Evolutionary conservation across 2,113 vertebrate species (phyloP).

Genomic region (Suncus etruscus): DNA sequence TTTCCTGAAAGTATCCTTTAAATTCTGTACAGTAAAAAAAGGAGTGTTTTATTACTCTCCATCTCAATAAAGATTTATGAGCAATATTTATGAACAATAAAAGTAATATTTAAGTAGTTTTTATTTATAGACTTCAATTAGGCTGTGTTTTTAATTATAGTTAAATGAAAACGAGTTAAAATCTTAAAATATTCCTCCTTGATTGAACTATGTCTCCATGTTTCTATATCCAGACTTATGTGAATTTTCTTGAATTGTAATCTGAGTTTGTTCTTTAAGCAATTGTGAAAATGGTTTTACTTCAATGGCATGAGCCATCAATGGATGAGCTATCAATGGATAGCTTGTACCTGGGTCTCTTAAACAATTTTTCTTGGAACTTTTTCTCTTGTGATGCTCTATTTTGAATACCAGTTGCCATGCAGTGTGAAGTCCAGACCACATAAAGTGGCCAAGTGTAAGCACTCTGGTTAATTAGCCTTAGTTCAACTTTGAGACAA

Average conservation of each 20-base stretch:
- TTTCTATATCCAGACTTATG: neutral
- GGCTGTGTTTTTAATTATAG: neutral
- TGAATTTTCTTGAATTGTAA: neutral
- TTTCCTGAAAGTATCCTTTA: neutral
- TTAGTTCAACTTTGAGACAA: neutral
- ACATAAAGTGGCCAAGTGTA: neutral
- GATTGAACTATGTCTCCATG: too few species aligned
- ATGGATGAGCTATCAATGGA: too few species aligned
- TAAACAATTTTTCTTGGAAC: neutral
- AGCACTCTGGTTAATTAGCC: too few species aligned
- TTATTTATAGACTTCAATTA: too few species aligned
- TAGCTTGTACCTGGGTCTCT: neutral
- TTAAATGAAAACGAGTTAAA: too few species aligned
- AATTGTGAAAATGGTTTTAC: too few species aligned
- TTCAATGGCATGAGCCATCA: neutral
- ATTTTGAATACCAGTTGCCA: neutral
- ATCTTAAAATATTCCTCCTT: too few species aligned
- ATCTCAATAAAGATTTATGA: neutral
- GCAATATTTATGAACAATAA: conserved; percentile 19
- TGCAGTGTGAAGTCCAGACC: neutral
- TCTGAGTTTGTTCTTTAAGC: neutral
- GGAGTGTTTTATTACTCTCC: neutral
- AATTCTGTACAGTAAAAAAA: conserved; percentile 1
- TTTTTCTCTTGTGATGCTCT: neutral
- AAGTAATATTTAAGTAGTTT: neutral